Evolutionary conservation across 37 sponge, comb jelly and placozoan genomes (phyloP), one percentile per base, ranked within the genome.

Genomic region (Spongilla lacustris): DNA sequence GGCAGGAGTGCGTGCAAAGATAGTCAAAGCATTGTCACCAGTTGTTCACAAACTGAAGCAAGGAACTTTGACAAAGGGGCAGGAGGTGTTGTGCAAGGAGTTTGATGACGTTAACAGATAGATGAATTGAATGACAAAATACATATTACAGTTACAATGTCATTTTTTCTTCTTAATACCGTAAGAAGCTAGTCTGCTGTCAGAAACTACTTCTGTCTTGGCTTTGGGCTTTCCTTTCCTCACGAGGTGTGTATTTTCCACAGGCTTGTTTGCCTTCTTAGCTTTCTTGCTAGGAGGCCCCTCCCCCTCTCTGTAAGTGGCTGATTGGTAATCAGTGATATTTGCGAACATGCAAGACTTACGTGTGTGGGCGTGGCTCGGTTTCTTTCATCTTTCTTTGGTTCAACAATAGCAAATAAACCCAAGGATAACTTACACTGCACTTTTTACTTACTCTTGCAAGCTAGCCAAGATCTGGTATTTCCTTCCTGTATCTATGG

Each of bases 401-500:
- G 58, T 58, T 58, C 14, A 17, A 58, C 58, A 17, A 14, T 17
- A 17, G 21, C 58, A 58, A 46, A 10, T 10, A 46, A 46, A 46
- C 8, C n/a, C n/a, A n/a, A 46, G 46, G 46, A 46, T 8, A 46
- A 46, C 4, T 46, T 10, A 10, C 8, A 4, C 4, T 46, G 46
- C 46, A 46, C 41, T 41, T 41, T 41, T 41, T 69, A 82, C 90
- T 90, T 38, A 88, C 86, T 78, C 41, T n/a, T 78, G 36, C 27
- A 83, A 67, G 70, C 89, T 94, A 46, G 86, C 71, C 12, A 98
- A 83, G n/a, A 95, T 86, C 26, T 79, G 82, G 13, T 83, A 27
- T 84, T 98, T 98, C 83, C 50, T 88, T 11, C 66, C 71, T 80
- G 46, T 41, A 66, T 98, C 50, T 25, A 50, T 67, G 19, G 76